Evolutionary conservation across 2,113 vertebrate species (phyloP), one percentile per base, ranked within the genome.

Genomic region (Athene noctua): DNA sequence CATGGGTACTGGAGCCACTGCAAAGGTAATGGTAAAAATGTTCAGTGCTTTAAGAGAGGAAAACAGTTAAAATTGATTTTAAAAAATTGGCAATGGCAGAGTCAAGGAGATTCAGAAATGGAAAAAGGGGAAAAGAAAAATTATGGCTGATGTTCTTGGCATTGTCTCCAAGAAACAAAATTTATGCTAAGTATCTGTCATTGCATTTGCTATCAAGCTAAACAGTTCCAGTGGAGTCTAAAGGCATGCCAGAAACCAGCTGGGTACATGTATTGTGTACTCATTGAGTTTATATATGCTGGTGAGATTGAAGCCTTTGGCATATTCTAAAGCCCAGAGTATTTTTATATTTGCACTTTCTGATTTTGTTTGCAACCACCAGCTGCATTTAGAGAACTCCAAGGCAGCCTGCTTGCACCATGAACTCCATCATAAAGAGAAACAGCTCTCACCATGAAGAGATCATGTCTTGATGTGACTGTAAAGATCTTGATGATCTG

Each of bases 281-380:
- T 92, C 84, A 82, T 2, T 44, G 27, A 95, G 62, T 96, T 94
- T 94, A 96, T 83, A 92, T 46, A 83, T 21, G 38, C 62, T 86
- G 70, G 90, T 94, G 91, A 96, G 83, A 88, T 1, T 95, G 74
- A 97, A 96, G 68, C 80, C 67, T 96, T 77, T 88, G 67, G 58
- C 54, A 36, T 95, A 92, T 95, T 93, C 26, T 40, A 91, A 74
- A 95, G 32, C 51, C 55, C 40, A 88, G 68, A 92, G 10, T 73
- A 91, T n/a, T 92, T 83, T 92, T 77, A 15, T 90, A 89, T 81
- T 92, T 94, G 70, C 49, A 54, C 42, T 82, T 96, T 88, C 63
- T 81, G 47, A 79, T 91, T 90, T 94, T 90, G 59, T 88, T 93
- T 92, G 74, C 65, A 80, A 91, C 51, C 72, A 86, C 52, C 38